A percentile compares a stretch with the other conserved stretches of the same genome.
Evolutionary conservation across 2,797 vertebrate genomes (phyloP).

Genomic region (Channallabes apus): DNA sequence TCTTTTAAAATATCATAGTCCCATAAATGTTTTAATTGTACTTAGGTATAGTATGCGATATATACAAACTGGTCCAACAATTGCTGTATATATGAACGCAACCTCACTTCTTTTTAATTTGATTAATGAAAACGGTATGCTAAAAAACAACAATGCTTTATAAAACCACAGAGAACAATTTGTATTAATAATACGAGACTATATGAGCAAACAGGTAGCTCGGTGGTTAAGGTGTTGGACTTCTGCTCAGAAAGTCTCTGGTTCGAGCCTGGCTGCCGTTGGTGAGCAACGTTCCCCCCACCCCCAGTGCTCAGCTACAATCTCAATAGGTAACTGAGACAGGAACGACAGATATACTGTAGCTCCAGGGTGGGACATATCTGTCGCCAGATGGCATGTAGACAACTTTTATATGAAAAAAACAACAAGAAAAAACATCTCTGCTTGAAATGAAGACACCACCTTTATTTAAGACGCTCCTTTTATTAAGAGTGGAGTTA

Average conservation of each 20-base stretch:
- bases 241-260: too few species aligned
- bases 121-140: background rate
- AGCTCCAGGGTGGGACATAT: too few species aligned
- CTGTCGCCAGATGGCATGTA: too few species aligned
- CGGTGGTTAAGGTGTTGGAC: too few species aligned
- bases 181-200: background rate
- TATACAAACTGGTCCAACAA: background rate
- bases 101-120: background rate
- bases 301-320: too few species aligned
- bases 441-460: background rate
- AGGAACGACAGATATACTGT: too few species aligned
- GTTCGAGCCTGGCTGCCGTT: too few species aligned
- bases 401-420: background rate
- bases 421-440: background rate
- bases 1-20: background rate
- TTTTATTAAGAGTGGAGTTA: constrained; percentile 48
- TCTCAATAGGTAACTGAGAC: too few species aligned
- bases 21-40: background rate
- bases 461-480: constrained; percentile 11
- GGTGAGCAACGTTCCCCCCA: too few species aligned
- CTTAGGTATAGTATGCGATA: background rate
- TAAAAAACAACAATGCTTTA: background rate
- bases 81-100: background rate
- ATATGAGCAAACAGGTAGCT: background rate
- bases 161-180: background rate